phyloP scores from a whole-genome alignment of 2,797 vertebrate species.

The Sebastes elongatus region DNA sequence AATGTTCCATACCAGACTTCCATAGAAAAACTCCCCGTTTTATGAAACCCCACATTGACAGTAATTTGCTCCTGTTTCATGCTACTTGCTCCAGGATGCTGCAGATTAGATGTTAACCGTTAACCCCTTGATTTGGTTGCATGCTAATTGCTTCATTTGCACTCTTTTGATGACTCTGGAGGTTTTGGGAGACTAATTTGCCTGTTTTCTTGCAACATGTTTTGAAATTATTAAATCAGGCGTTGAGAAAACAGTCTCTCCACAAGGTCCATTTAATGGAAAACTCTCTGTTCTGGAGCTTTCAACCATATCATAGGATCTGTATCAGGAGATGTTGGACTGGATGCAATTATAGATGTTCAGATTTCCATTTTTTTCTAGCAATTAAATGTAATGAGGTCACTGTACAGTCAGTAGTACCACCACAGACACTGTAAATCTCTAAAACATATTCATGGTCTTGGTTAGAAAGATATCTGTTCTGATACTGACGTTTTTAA shows the following conservation, averaged over 20 bases:
- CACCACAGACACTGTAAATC: neutral
- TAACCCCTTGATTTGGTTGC: conserved; percentile 10
- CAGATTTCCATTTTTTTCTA: no score
- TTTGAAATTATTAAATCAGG: neutral
- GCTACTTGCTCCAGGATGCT: neutral
- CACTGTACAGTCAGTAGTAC: neutral
- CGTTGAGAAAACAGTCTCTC: neutral
- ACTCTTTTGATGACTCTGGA: neutral
- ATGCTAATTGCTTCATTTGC: conserved; percentile 30
- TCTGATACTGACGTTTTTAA: neutral
- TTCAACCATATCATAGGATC: neutral
- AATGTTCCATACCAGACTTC: neutral
- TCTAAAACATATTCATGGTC: neutral
- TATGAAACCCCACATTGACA: neutral
- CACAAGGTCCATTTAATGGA: neutral
- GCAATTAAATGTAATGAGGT: neutral
- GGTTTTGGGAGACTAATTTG: conserved; percentile 39
- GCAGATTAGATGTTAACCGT: neutral
- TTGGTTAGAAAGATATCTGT: neutral
- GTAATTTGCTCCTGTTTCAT: neutral
- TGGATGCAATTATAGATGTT: neutral
- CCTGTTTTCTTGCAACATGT: conserved; percentile 15
- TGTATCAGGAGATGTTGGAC: neutral
- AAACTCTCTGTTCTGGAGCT: neutral
- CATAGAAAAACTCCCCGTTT: neutral